These are phyloP conservation scores for Myiagra hebetior DNA, from an alignment of 2,113 vertebrate species.

Conservation along the genomic window DNA sequence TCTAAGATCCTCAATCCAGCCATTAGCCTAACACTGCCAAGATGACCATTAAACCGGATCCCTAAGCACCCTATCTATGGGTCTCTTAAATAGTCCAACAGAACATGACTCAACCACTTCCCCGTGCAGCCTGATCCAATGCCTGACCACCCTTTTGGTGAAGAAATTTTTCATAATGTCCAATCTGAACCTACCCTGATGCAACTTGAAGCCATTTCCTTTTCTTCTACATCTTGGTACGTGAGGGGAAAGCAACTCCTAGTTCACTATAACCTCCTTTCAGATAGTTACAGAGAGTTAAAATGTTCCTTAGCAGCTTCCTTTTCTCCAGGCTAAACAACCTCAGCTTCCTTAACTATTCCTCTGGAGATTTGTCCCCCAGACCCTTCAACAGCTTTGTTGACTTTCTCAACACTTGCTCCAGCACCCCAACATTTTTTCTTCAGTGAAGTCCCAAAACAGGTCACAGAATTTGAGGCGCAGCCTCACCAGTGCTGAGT, in stretches of 20 bases:
- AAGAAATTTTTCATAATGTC: background rate
- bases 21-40: background rate
- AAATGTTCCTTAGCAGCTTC: background rate
- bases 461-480: background rate
- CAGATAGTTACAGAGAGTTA: background rate
- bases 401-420: background rate
- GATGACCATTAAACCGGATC: background rate
- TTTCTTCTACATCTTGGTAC: background rate
- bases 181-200: background rate
- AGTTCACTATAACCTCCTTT: background rate
- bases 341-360: background rate
- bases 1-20: background rate
- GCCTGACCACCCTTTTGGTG: background rate
- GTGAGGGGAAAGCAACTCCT: background rate
- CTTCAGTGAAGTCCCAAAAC: background rate
- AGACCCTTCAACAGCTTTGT: background rate
- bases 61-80: background rate
- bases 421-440: background rate
- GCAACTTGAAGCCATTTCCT: background rate
- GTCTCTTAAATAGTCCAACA: background rate
- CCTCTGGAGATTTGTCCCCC: background rate
- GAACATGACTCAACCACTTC: background rate
- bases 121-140: fast-evolving
- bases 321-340: background rate
- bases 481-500: fast-evolving